Conservation (phyloP, 2,113 vertebrate genomes). For the Trematomus loennbergii region DNA sequence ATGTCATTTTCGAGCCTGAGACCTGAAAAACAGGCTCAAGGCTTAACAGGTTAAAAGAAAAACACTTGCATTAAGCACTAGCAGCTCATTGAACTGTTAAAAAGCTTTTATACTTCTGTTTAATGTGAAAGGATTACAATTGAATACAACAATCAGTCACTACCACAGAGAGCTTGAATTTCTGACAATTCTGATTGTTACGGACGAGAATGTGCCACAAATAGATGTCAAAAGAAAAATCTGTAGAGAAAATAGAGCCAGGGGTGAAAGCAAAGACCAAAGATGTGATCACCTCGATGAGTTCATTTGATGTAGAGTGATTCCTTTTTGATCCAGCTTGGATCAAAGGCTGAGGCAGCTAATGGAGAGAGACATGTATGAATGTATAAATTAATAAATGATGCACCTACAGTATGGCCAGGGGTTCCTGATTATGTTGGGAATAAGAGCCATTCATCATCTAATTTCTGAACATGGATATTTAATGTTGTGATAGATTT, state of each 20-base stretch:
- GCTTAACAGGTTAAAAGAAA: background rate
- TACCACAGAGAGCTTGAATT: too few relatives aligned
- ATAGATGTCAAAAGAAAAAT: background rate
- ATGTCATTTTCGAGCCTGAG: too few relatives aligned
- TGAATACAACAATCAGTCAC: background rate
- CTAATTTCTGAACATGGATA: slow-evolving; percentile 31
- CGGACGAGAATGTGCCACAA: background rate
- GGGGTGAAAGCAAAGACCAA: slow-evolving; percentile 19
- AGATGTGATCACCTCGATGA: slow-evolving; percentile 36
- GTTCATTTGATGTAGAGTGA: slow-evolving; percentile 31
- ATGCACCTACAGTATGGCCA: slow-evolving; percentile 29
- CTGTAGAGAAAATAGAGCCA: slow-evolving; percentile 11
- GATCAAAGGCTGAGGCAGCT: slow-evolving; percentile 52
- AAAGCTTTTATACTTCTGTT: slow-evolving; percentile 13
- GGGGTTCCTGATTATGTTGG: slow-evolving; percentile 44
- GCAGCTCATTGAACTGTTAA: slow-evolving; percentile 20
- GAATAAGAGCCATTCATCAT: slow-evolving; percentile 43
- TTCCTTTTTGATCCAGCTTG: slow-evolving; percentile 58
- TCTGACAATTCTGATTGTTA: background rate
- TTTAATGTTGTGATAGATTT: background rate
- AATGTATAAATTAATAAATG: slow-evolving; percentile 52
- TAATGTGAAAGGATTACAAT: slow-evolving; percentile 43
- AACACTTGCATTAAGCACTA: background rate
- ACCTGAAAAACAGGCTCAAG: too few relatives aligned
- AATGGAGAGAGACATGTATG: slow-evolving; percentile 51